These are phyloP conservation scores for Atherinomorus stipes DNA, from an alignment of 2,113 vertebrate species.

Conservation along the genomic window DNA sequence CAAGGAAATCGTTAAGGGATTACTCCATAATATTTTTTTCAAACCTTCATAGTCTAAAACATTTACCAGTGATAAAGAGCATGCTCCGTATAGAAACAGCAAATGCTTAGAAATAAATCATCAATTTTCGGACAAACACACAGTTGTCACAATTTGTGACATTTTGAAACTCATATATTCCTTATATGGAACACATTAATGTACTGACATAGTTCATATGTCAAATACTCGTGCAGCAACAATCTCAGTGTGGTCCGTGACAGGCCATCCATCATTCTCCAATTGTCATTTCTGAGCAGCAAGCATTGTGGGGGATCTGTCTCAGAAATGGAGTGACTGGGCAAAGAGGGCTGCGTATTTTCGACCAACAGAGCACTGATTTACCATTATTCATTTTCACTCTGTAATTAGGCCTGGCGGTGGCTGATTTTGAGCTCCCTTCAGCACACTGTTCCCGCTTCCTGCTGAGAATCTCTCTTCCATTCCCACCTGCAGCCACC, in stretches of 20 bases:
- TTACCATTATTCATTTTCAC: constrained; percentile 57
- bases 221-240: neutral
- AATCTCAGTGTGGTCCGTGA: neutral
- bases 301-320: constrained; percentile 34
- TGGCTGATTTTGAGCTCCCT: constrained; percentile 59
- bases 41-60: neutral
- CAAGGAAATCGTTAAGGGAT: neutral
- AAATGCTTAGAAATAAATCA: constrained; percentile 13
- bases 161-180: neutral
- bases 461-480: constrained; percentile 57
- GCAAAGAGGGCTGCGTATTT: constrained; percentile 33
- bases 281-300: constrained; percentile 3
- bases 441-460: constrained; percentile 7
- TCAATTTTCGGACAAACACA: neutral
- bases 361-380: constrained; percentile 33
- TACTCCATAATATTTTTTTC: neutral
- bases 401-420: constrained; percentile 68
- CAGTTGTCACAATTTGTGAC: neutral
- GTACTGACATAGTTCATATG: neutral
- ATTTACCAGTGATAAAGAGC: constrained; percentile 3
- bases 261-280: constrained; percentile 20
- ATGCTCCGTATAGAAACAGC: neutral
- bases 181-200: neutral
- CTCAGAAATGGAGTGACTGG: constrained; percentile 30
- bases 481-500: constrained; percentile 36